Base-by-base conservation (phyloP, 2,113 vertebrate species). In the Oenanthe melanoleuca region DNA sequence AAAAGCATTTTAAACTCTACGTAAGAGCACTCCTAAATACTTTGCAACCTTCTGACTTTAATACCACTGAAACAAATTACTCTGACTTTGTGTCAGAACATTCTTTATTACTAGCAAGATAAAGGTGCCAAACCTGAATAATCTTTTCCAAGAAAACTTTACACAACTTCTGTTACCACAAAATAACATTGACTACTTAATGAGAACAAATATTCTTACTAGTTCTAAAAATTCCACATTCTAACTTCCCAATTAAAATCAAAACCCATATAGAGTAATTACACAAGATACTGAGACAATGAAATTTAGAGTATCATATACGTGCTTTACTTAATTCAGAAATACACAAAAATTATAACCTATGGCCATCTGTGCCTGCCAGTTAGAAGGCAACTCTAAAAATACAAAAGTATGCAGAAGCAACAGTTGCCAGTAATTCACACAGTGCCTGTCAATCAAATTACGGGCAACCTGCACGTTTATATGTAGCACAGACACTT, bases 321-420 rank as follows among this genome's bases (percentile, higher is more conserved):
- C 91, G 86, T 26, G 49, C 73, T 92, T 86, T n/a, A 73, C 86
- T 90, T 94, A 93, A 94, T 82, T 95, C 89, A 83, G 87, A 96
- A 97, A 94, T 56, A 95, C 31, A 93, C 2, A 92, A 61, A 95
- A 96, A 92, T 85, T 86, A 92, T 65, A 75, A 70, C 71, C 75
- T 81, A 86, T 16, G 57, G 67, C 94, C 97, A 98, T 97, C 95
- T 98, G 97, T 93, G 95, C 97, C 96, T 97, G 95, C 82, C 96
- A 96, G 42, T 96, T 95, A 87, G 73, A 93, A 97, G 92, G 26
- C 92, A 97, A 93, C 70, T 92, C 97, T 92, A 98, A 97, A 98
- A 97, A 97, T 95, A 96, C 70, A 78, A 63, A 92, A 96, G 85
- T 86, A 98, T 97, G 97, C 75, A 95, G 80, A 82, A 79, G 86